Base-by-base conservation (phyloP, 2,797 vertebrate genomes). In the Martes flavigula region DNA sequence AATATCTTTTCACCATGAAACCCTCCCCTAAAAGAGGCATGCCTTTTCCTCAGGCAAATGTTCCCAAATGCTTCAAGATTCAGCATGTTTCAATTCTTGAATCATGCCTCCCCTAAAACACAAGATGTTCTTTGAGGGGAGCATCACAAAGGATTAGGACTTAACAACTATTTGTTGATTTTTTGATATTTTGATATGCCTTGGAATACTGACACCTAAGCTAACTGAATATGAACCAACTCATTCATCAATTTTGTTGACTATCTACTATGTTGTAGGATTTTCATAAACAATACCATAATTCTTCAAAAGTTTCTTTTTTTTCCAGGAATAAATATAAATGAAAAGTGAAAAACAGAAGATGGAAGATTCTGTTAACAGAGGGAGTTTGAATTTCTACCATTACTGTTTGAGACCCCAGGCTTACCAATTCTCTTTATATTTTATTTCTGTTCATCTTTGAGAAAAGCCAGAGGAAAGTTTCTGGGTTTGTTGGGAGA, bases 241-340 rank as follows among this genome's bases (percentile, higher is more conserved):
- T 73, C 18, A 40, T 62, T 95, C 3, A 38, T 40, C 5, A 60
- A 40, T 35, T 82, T 93, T 93, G 88, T n/a, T 72, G 25, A 56
- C 2, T 84, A 32, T 86, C 18, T 92, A 73, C 21, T 62, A n/a
- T 38, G 18, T 48, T 5, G 86, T 75, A 32, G 13, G 11, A n/a
- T 66, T 87, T 82, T 91, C 32, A 72, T 56, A 85, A 70, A 91
- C 1, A 88, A 51, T 79, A 78, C 2, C 3, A 64, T 46, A 15
- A 75, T 95, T 94, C 5, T 73, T 94, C n/a, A 51, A 66, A 75
- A 27, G 3, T 25, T 62, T 27, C 48, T 46, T 56, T 40, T 56
- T 40, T 51, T 48, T 14, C 87, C 32, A 87, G 35, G 18, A 87
- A 91, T 46, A 93, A 93, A 97, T 54, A 21, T 92, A 60, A 86